These are phyloP conservation scores for Cryptosula pallasiana DNA, from an alignment of 2,888 invertebrate genomes.

Conservation along the genomic window DNA sequence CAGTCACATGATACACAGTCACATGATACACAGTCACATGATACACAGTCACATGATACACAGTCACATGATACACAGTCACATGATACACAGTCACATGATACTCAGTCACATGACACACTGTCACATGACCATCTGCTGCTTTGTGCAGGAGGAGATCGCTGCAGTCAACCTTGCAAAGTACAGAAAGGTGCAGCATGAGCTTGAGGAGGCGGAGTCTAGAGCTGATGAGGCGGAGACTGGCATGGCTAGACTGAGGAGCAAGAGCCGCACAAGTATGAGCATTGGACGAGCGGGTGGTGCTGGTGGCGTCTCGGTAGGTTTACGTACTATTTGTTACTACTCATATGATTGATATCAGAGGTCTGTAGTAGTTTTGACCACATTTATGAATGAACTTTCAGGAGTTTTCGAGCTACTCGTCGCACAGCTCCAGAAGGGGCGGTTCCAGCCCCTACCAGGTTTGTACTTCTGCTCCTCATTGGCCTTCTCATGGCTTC, in stretches of 20 bases:
- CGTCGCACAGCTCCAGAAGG: neutral
- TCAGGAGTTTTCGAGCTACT: neutral
- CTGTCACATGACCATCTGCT: too few relatives aligned
- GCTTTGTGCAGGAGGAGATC: conserved; percentile 55
- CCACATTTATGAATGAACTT: neutral
- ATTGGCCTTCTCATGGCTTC: neutral
- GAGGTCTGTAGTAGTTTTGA: neutral
- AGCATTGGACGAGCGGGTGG: conserved; percentile 20
- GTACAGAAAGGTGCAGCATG: conserved; percentile 57
- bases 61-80: too few relatives aligned
- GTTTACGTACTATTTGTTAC: neutral
- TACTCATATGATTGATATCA: neutral
- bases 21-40: too few relatives aligned
- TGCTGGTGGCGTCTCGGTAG: conserved; percentile 2
- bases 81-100: too few relatives aligned
- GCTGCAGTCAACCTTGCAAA: conserved; percentile 57
- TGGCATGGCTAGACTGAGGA: conserved; percentile 54
- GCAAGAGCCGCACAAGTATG: conserved; percentile 16
- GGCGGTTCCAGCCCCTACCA: neutral
- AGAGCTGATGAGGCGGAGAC: conserved; percentile 56
- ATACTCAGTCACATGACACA: too few relatives aligned
- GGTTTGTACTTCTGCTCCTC: neutral
- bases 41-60: too few relatives aligned
- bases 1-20: too few relatives aligned
- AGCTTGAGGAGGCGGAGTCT: conserved; percentile 57